These are phyloP conservation scores for Upupa epops DNA, from an alignment of 2,113 vertebrate genomes.

Conservation along the genomic window DNA sequence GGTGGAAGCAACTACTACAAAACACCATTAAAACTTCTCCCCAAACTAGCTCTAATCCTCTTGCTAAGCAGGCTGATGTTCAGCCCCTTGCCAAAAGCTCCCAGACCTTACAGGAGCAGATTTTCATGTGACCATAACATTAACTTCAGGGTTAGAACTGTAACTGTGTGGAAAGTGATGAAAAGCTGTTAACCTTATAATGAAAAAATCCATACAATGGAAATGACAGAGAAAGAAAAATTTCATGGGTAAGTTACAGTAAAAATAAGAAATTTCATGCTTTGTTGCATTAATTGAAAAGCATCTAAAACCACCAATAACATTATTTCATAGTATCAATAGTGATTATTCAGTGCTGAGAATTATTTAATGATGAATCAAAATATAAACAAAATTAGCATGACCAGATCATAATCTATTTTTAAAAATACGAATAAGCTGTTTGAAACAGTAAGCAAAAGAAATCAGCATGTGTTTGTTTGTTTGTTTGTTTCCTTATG, in stretches of 20 bases:
- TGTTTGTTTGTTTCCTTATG: slow-evolving; percentile 45
- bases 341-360: slow-evolving; percentile 24
- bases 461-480: slow-evolving; percentile 22
- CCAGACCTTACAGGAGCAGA: not conserved
- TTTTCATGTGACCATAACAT: not conserved
- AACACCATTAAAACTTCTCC: not conserved
- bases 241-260: not conserved
- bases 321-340: not conserved
- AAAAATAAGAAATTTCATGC: not conserved
- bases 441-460: slow-evolving; percentile 40
- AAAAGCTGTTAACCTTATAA: slow-evolving; percentile 57
- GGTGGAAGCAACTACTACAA: rapidly evolving
- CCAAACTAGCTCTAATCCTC: not conserved
- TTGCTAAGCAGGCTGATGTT: not conserved
- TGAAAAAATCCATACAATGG: not conserved
- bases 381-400: slow-evolving; percentile 48
- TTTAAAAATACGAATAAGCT: slow-evolving; percentile 15
- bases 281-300: slow-evolving; percentile 54
- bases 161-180: slow-evolving; percentile 16
- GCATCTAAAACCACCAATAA: slow-evolving; percentile 19
- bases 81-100: not conserved
- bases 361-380: slow-evolving; percentile 25
- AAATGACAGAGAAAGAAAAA: slow-evolving; percentile 34
- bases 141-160: slow-evolving; percentile 21
- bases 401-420: slow-evolving; percentile 37